A percentile compares a stretch with the other conserved stretches of the same genome.
Evolutionary conservation across 2,113 vertebrate species (phyloP).

Genomic region (Jacana jacana): DNA sequence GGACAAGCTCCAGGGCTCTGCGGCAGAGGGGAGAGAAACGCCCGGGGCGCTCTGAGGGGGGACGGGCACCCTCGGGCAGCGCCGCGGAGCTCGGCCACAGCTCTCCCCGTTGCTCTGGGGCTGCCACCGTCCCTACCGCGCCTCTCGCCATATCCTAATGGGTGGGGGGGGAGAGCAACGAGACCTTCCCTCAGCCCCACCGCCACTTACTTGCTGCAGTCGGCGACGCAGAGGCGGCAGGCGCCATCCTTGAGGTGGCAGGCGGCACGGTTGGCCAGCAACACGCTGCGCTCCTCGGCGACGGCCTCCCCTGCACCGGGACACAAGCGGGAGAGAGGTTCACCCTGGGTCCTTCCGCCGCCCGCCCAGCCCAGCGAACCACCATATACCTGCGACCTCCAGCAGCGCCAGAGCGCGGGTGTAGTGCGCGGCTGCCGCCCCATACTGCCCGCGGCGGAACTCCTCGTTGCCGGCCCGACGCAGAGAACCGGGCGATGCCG

Average conservation of each 20-base stretch:
- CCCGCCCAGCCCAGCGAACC: neutral
- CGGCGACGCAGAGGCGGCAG: conserved; percentile 86
- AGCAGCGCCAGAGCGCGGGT: conserved; percentile 80
- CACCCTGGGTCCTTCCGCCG: neutral
- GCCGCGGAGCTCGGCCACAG: neutral
- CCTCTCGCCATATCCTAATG: neutral
- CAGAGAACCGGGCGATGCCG: conserved; percentile 73
- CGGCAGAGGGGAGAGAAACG: neutral
- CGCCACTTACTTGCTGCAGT: conserved; percentile 82
- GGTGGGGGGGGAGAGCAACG: fast-evolving
- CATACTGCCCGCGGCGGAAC: conserved; percentile 89
- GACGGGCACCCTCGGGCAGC: neutral
- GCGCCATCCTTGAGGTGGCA: conserved; percentile 89
- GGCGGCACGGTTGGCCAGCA: conserved; percentile 90
- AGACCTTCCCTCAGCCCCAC: neutral
- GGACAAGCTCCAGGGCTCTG: conserved; percentile 79
- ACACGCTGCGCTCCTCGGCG: conserved; percentile 81
- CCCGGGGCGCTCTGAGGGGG: neutral
- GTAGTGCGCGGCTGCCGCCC: conserved; percentile 83
- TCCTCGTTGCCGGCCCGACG: conserved; percentile 85
- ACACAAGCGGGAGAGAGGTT: neutral
- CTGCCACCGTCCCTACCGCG: neutral
- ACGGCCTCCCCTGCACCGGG: neutral
- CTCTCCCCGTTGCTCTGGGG: neutral
- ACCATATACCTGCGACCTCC: conserved; percentile 77